Conservation (phyloP, 2,113 vertebrate species). For the Rhinoptilus africanus region DNA sequence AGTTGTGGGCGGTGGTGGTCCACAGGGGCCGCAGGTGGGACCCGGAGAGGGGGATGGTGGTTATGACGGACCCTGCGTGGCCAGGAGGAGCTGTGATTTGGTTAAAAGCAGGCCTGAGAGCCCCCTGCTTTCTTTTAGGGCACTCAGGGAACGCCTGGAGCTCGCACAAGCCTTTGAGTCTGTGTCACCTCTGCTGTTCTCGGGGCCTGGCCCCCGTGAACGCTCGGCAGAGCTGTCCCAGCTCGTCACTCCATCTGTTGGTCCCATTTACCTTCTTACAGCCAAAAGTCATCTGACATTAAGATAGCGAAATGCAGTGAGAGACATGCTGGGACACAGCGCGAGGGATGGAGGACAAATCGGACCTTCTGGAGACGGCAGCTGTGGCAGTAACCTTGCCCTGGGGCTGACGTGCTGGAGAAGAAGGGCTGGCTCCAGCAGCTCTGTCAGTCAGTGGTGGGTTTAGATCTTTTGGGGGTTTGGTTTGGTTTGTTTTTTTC, state of each 20-base stretch:
- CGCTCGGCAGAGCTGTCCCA: not conserved
- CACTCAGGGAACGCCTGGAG: not conserved
- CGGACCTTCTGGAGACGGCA: not conserved
- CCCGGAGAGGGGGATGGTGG: no score
- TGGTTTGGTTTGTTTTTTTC: not conserved
- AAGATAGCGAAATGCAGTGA: not conserved
- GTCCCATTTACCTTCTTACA: not conserved
- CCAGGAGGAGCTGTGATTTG: not conserved
- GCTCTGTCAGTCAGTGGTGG: not conserved
- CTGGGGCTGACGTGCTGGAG: rapidly evolving
- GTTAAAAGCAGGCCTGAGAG: not conserved
- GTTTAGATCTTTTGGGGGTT: not conserved
- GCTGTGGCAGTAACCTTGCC: not conserved
- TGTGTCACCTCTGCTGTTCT: not conserved
- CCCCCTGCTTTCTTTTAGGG: not conserved
- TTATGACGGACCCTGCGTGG: not conserved
- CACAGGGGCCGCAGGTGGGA: not conserved
- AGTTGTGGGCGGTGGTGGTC: not conserved
- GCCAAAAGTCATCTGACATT: not conserved
- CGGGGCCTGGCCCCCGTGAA: not conserved
- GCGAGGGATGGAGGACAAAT: not conserved
- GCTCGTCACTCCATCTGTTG: rapidly evolving
- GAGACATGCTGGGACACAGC: not conserved
- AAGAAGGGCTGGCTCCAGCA: not conserved
- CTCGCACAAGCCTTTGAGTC: not conserved